Conservation (phyloP, 1,140 invertebrate species). For the Drosophila sturtevanti region DNA sequence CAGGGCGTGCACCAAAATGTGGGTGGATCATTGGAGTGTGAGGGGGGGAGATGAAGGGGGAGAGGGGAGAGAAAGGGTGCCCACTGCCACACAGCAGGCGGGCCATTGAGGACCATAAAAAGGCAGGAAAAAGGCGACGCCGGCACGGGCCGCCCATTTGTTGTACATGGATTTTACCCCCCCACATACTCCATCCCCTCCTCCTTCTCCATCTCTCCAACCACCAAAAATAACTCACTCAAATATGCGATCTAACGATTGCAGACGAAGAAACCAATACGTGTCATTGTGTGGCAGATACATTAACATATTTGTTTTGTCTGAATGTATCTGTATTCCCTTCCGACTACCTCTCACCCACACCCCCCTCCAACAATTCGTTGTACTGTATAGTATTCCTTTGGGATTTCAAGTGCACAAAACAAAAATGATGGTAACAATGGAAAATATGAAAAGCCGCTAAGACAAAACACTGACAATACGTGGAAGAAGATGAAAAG, state of each 20-base stretch:
- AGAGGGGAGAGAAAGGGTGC: constrained; percentile 45
- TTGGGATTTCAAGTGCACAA: constrained; percentile 40
- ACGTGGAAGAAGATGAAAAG: constrained; percentile 1
- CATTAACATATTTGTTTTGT: constrained; percentile 80
- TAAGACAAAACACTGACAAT: constrained; percentile 9
- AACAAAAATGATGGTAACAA: constrained; percentile 63
- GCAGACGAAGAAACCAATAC: constrained; percentile 71
- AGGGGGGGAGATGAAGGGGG: constrained; percentile 9
- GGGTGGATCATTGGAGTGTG: constrained; percentile 29
- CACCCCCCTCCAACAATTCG: neutral
- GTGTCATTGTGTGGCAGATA: constrained; percentile 59
- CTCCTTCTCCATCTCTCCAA: neutral
- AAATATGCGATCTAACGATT: constrained; percentile 68
- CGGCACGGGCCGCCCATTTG: constrained; percentile 76
- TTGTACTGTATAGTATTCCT: constrained; percentile 6
- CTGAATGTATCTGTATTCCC: constrained; percentile 32
- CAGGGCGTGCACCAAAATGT: constrained; percentile 64
- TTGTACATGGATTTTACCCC: constrained; percentile 37
- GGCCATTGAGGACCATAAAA: constrained; percentile 75
- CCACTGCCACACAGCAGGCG: constrained; percentile 62
- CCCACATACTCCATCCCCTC: neutral
- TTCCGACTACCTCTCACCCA: neutral
- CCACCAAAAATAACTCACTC: constrained; percentile 23
- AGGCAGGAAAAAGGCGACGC: constrained; percentile 75
- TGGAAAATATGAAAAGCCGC: constrained; percentile 56